These are phyloP conservation scores for Mus minutoides DNA, from an alignment of 2,797 vertebrate species.

Conservation along the genomic window DNA sequence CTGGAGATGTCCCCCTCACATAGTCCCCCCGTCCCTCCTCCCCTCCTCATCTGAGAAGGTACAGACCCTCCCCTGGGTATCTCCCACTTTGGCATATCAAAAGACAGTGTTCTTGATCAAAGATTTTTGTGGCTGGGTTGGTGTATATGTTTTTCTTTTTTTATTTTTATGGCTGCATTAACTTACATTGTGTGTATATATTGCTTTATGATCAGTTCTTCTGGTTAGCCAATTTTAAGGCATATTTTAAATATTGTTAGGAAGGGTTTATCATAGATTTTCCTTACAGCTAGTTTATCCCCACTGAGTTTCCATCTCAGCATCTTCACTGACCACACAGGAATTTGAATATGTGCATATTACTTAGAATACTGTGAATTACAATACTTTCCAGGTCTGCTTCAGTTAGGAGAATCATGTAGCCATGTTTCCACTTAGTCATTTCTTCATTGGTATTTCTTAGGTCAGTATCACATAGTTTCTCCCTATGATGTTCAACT, in stretches of 20 bases:
- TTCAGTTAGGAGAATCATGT: slow-evolving; percentile 3
- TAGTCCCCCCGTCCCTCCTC: neutral
- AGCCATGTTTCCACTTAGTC: neutral
- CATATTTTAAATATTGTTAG: neutral
- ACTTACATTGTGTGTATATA: neutral
- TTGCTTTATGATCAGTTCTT: neutral
- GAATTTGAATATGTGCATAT: neutral
- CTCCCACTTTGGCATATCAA: neutral
- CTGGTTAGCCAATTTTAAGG: neutral
- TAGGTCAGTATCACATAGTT: neutral
- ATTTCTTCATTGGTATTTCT: neutral
- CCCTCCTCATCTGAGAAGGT: neutral
- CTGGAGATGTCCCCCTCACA: neutral
- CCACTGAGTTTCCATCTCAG: neutral
- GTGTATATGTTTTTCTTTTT: neutral
- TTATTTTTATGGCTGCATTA: neutral
- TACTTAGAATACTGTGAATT: neutral
- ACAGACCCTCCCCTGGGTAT: neutral
- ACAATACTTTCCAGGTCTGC: neutral
- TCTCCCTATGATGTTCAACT: neutral
- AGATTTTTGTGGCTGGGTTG: neutral
- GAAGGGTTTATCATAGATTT: neutral
- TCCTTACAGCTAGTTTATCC: neutral
- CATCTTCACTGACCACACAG: neutral
- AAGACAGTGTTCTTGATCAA: neutral